Evolutionary conservation across 2,888 invertebrate genomes (phyloP).

Genomic region (Caenorhabditis auriculariae): DNA sequence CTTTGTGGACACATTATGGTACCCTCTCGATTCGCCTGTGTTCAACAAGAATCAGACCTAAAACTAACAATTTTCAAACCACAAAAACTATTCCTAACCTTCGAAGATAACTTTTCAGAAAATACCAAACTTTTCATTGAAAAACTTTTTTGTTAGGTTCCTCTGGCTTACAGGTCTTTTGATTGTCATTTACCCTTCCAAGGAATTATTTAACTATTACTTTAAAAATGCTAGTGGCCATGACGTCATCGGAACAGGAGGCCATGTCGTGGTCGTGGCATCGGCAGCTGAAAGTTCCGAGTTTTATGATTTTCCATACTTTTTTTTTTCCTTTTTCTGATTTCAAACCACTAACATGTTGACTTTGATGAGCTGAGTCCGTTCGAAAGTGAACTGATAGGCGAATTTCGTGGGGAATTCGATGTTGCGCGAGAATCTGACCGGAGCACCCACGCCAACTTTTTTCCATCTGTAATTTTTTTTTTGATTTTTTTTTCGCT

Average conservation of each 20-base stretch:
- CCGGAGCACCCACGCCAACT: slow-evolving; percentile 20
- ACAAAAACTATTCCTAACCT: background rate
- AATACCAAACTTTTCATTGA: too few relatives aligned
- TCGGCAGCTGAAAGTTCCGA: slow-evolving; percentile 5
- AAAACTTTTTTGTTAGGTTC: too few relatives aligned
- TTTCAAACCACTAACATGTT: slow-evolving; percentile 34
- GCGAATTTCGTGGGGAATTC: slow-evolving; percentile 38
- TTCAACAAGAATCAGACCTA: too few relatives aligned
- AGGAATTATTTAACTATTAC: slow-evolving; percentile 4
- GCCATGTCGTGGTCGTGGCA: slow-evolving; percentile 21
- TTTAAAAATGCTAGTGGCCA: slow-evolving; percentile 33
- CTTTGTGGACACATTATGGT: too few relatives aligned
- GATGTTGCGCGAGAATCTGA: slow-evolving; percentile 25
- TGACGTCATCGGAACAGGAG: slow-evolving; percentile 12
- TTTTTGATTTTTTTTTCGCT: too few relatives aligned
- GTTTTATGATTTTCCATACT: background rate
- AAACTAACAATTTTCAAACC: slow-evolving; percentile 5
- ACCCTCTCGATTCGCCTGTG: too few relatives aligned
- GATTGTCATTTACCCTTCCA: too few relatives aligned
- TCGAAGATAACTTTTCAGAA: too few relatives aligned
- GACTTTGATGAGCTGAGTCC: slow-evolving; percentile 45
- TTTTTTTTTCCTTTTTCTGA: background rate
- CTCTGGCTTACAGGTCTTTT: too few relatives aligned
- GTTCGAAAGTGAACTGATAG: slow-evolving; percentile 41
- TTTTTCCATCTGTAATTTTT: slow-evolving; percentile 13